phyloP scores from a whole-genome alignment of 2,113 vertebrate species.

The Microtus pennsylvanicus region DNA sequence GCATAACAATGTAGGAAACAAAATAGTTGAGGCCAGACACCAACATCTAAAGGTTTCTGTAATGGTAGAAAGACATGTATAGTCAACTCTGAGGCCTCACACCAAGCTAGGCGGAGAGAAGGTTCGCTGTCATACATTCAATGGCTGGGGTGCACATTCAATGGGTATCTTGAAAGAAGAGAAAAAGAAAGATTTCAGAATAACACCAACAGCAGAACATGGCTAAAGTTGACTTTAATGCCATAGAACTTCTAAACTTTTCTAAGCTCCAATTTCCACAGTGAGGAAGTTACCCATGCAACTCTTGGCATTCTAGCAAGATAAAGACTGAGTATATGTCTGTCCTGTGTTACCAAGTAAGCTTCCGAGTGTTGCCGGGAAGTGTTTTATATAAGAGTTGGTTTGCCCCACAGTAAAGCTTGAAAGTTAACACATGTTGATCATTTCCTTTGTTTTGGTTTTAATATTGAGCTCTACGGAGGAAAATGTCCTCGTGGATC shows the following conservation, averaged over 20 bases:
- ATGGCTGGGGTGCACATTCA: rapidly evolving
- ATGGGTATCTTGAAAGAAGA: rapidly evolving
- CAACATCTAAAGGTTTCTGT: rapidly evolving
- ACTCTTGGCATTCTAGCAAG: rapidly evolving
- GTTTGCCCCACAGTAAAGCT: rapidly evolving
- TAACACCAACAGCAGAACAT: background rate
- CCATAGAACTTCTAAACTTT: background rate
- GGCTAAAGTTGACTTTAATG: background rate
- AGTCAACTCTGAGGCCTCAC: rapidly evolving
- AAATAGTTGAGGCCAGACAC: background rate
- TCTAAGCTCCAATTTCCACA: background rate
- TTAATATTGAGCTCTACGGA: background rate
- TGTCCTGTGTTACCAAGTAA: rapidly evolving
- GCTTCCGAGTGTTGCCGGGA: rapidly evolving
- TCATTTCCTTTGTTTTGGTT: background rate
- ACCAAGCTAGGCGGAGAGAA: background rate
- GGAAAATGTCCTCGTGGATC: background rate
- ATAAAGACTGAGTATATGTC: background rate
- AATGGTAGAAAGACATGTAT: background rate
- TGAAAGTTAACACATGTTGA: rapidly evolving
- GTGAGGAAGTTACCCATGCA: rapidly evolving
- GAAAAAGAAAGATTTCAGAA: background rate
- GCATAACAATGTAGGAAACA: background rate
- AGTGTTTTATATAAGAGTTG: rapidly evolving
- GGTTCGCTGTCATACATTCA: rapidly evolving